Evolutionary conservation across 2,797 vertebrate genomes (phyloP).

Genomic region (Pseudochirops cupreus): DNA sequence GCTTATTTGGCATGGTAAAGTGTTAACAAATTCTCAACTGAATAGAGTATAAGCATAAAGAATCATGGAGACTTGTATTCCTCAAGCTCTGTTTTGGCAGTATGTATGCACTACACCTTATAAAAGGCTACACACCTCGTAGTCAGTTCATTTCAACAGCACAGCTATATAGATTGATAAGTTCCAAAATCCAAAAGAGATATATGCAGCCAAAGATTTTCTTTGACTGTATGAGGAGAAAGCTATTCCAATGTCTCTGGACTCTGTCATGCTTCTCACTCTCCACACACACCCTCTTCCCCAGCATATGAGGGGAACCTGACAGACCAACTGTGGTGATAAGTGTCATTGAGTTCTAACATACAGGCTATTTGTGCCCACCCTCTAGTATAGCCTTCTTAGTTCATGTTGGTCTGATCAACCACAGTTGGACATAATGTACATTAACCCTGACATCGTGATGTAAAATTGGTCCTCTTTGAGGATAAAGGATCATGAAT

Average conservation of each 20-base stretch:
- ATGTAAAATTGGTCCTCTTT: not conserved
- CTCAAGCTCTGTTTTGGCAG: not conserved
- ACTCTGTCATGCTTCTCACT: not conserved
- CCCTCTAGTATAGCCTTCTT: not conserved
- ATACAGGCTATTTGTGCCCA: not conserved
- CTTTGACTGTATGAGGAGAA: not conserved
- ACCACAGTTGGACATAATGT: not conserved
- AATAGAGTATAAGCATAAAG: not conserved
- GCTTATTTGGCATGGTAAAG: not conserved
- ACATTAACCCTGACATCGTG: not conserved
- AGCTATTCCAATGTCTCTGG: not conserved
- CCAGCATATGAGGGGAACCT: not conserved
- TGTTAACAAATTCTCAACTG: not conserved
- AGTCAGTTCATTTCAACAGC: not conserved
- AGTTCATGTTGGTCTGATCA: not conserved
- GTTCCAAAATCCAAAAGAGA: not conserved
- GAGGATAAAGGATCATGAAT: too few relatives aligned
- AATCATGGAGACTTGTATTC: not conserved
- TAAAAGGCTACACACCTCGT: not conserved
- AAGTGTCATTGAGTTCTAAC: not conserved
- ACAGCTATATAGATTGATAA: not conserved
- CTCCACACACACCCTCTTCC: not conserved
- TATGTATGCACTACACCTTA: not conserved
- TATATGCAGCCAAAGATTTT: not conserved
- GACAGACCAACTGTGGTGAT: not conserved